A percentile compares a stretch with the other conserved stretches of the same genome.
Evolutionary conservation across 2,888 invertebrate genomes (phyloP).

Genomic region (Homarus gammarus): DNA sequence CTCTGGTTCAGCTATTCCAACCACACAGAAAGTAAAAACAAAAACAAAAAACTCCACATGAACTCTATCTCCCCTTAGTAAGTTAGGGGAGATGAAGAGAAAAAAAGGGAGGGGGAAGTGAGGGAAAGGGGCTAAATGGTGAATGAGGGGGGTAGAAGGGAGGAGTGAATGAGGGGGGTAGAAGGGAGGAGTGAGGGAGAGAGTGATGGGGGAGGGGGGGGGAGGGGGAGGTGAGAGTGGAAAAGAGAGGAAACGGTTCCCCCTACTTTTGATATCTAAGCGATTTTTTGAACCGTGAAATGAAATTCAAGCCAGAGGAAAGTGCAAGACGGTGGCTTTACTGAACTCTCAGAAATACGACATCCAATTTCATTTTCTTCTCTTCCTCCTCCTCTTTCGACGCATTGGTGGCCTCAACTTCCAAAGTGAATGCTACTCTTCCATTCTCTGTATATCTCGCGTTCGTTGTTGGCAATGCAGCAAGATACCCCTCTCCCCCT

Average conservation of each 20-base stretch:
- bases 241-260: constrained; percentile 11
- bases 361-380: constrained; percentile 31
- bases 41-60: no score
- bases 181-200: no score
- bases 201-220: no score
- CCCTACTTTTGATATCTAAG: constrained; percentile 41
- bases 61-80: no score
- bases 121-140: no score
- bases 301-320: constrained; percentile 23
- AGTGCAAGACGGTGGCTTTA: constrained; percentile 15
- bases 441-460: not conserved
- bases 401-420: not conserved
- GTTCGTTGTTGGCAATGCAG: not conserved
- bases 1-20: no score
- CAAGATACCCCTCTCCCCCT: not conserved
- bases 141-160: no score
- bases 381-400: not conserved
- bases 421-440: not conserved
- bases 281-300: constrained; percentile 35
- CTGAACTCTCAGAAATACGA: constrained; percentile 36
- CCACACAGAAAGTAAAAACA: no score
- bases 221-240: not conserved
- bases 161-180: no score
- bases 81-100: no score
- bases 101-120: no score